Percentiles rank a stretch among this genome's conserved stretches.
phyloP scores from a whole-genome alignment of 2,113 vertebrate genomes.

The Puma concolor region DNA sequence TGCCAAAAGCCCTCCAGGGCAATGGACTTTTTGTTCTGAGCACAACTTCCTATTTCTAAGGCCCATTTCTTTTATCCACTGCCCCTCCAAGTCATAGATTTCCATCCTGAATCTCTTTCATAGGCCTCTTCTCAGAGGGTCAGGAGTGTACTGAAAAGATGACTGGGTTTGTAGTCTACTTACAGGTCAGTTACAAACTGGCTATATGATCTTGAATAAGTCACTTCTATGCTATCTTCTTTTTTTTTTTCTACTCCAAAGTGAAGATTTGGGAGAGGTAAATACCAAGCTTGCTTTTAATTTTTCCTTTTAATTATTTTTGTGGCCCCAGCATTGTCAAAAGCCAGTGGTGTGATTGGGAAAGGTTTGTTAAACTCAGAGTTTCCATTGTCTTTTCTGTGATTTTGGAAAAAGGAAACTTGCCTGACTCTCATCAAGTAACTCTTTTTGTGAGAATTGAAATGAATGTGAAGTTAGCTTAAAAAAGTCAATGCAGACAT shows the following conservation, averaged over 20 bases:
- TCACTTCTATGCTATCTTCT: background rate
- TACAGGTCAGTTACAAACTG: background rate
- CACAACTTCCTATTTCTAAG: background rate
- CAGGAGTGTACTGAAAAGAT: background rate
- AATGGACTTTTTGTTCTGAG: background rate
- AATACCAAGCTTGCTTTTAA: constrained; percentile 12
- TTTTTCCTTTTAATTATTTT: constrained; percentile 43
- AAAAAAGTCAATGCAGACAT: background rate
- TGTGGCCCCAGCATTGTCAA: background rate
- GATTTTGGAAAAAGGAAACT: background rate
- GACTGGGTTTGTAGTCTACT: background rate
- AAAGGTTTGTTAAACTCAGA: background rate
- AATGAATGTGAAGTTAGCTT: constrained; percentile 8
- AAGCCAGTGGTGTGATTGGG: background rate
- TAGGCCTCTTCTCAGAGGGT: background rate
- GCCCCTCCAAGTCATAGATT: background rate
- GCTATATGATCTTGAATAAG: background rate
- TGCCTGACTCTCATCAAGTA: background rate
- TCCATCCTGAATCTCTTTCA: background rate
- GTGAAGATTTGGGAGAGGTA: background rate
- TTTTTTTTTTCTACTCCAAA: background rate
- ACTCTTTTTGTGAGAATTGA: background rate
- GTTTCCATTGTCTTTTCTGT: background rate
- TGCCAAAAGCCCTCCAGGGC: background rate
- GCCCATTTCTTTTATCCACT: background rate